phyloP scores from a whole-genome alignment of 2,113 vertebrate species.

The Morphnarchus princeps region DNA sequence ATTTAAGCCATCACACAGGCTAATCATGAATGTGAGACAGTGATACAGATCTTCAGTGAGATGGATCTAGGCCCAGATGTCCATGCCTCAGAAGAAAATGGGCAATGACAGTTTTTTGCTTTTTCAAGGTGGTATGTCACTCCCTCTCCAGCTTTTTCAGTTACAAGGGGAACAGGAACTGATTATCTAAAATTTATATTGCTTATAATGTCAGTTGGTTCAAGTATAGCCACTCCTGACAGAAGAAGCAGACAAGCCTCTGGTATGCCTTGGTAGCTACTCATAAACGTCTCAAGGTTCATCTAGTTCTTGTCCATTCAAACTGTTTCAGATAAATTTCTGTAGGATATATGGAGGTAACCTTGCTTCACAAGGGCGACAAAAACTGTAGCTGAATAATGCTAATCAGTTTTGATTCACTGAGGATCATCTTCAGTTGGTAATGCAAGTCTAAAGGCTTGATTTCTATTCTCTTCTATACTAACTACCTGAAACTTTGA shows the following conservation, averaged over 20 bases:
- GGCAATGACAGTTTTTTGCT: background rate
- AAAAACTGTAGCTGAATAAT: background rate
- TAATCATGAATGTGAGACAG: background rate
- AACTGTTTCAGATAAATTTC: background rate
- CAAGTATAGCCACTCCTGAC: background rate
- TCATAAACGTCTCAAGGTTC: background rate
- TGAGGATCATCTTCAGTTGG: background rate
- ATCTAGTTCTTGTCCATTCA: background rate
- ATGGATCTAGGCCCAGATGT: background rate
- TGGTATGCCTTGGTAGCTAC: background rate
- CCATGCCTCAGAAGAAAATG: background rate
- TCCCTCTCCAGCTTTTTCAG: background rate
- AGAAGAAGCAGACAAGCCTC: background rate
- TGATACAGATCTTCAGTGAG: background rate
- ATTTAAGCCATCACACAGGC: background rate
- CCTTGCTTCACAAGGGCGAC: background rate
- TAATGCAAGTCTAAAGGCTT: background rate
- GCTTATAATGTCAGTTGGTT: background rate
- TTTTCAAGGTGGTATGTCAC: background rate
- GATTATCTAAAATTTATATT: background rate
- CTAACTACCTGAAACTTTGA: background rate
- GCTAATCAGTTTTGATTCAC: background rate
- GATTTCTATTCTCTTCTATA: background rate
- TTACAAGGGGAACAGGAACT: background rate
- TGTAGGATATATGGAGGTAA: background rate